Base-by-base conservation (phyloP, 2,888 invertebrate species). In the Poecilus cupreus region DNA sequence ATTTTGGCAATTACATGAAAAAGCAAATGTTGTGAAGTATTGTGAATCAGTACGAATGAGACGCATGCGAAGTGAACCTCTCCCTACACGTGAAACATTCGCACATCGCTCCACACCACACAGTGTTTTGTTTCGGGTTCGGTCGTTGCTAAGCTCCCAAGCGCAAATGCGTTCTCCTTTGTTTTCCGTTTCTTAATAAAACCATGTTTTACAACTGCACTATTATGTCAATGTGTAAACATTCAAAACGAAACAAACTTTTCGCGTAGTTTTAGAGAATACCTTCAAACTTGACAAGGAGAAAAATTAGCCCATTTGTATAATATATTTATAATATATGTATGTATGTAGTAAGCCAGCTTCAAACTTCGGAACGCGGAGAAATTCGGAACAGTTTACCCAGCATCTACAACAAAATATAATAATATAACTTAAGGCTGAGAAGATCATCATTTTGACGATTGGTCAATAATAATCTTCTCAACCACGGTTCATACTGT, bases 1-100 rank as follows among this genome's bases (percentile, higher is more conserved):
- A 80, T 80, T 78, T 80, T 80, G 80, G 80, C 80, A 80, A 80
- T 80, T 72, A 80, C 80, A 80, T 80, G 80, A 70, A 80, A 80
- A 79, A 80, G 80, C 80, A 80, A 75, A 46, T 37, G 64, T 68
- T 37, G 37, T 51, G 51, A 51, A 51, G 32, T 32, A 8, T n/a
- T 54, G 54, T 54, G 49, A n/a, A n/a, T n/a, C n/a, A n/a, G n/a
- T 49, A 22, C 11, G 11, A 43, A 43, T 60, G 26, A 32, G 8
- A n/a, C n/a, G n/a, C n/a, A n/a, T n/a, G n/a, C n/a, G n/a, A n/a
- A n/a, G n/a, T n/a, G n/a, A n/a, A n/a, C n/a, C n/a, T n/a, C n/a
- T n/a, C n/a, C n/a, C n/a, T n/a, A n/a, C n/a, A n/a, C n/a, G 11
- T 43, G 43, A 11, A 43, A 43, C 43, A 43, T 2, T 51, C 13